Conservation (phyloP, 1,140 invertebrate genomes). For the Littorina saxatilis region DNA sequence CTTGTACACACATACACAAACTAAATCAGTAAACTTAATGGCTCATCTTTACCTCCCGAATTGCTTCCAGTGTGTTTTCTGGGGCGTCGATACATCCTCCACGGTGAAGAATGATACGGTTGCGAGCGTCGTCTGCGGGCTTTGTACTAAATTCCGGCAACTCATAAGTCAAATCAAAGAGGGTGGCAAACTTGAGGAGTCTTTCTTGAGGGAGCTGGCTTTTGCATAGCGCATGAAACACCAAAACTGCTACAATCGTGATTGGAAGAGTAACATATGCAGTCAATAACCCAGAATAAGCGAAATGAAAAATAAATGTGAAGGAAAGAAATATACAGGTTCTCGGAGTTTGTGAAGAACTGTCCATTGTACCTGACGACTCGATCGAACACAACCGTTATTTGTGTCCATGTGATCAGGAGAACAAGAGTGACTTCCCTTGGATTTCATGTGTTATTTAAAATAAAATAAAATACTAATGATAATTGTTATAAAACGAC, state of each 20-base stretch:
- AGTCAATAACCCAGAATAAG: background rate
- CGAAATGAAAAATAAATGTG: background rate
- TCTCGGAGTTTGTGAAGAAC: background rate
- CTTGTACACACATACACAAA: background rate
- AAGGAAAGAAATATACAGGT: background rate
- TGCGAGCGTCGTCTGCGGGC: background rate
- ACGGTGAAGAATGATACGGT: conserved; percentile 80
- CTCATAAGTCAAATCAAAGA: background rate
- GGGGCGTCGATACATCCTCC: conserved; percentile 84
- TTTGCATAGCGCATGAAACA: background rate
- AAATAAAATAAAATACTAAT: background rate
- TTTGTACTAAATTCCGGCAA: background rate
- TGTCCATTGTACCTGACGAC: too few relatives aligned
- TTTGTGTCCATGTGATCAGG: too few relatives aligned
- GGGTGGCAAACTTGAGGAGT: background rate
- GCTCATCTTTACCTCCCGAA: conserved; percentile 80
- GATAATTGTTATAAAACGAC: background rate
- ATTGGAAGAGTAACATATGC: background rate
- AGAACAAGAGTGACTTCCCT: conserved; percentile 18
- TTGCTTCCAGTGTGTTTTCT: conserved; percentile 84
- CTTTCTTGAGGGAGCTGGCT: conserved; percentile 7
- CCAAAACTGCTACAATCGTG: background rate
- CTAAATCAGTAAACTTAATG: too few relatives aligned
- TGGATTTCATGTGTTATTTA: background rate
- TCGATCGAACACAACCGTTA: background rate